Percentiles rank a stretch among this genome's conserved stretches.
phyloP scores from a whole-genome alignment of 1,140 invertebrate genomes.

The Psilanteris sp. region DNA sequence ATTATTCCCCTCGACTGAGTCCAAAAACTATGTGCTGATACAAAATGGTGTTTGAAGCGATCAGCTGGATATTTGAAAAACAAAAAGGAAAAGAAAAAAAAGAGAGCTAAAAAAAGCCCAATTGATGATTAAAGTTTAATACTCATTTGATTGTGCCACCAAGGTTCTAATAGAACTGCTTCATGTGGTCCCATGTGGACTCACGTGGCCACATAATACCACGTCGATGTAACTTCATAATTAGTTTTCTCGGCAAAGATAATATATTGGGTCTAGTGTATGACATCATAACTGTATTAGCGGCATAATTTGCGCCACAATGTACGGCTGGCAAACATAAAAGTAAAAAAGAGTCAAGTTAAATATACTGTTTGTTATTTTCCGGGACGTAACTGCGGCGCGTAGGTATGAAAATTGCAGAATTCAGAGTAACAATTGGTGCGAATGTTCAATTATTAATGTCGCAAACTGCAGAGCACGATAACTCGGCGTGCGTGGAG shows the following conservation, averaged over 20 bases:
- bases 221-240: conserved; percentile 23
- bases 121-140: no score
- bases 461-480: conserved; percentile 60
- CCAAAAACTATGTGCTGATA: no score
- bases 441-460: conserved; percentile 63
- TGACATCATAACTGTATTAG: conserved; percentile 24
- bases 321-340: neutral
- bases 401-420: conserved; percentile 44
- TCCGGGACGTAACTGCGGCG: neutral
- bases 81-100: no score
- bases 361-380: conserved; percentile 11
- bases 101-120: no score
- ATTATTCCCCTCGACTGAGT: no score
- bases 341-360: neutral
- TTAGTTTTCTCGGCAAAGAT: conserved; percentile 9
- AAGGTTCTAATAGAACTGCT: neutral
- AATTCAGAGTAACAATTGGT: conserved; percentile 50
- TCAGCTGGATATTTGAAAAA: no score
- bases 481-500: conserved; percentile 56
- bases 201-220: conserved; percentile 5
- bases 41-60: no score
- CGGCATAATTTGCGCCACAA: conserved; percentile 1
- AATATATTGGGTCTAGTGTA: conserved; percentile 5
- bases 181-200: conserved; percentile 5
- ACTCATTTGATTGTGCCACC: no score